These are phyloP conservation scores for Trachelus troglodyta DNA, from an alignment of 2,888 invertebrate genomes.

Conservation along the genomic window DNA sequence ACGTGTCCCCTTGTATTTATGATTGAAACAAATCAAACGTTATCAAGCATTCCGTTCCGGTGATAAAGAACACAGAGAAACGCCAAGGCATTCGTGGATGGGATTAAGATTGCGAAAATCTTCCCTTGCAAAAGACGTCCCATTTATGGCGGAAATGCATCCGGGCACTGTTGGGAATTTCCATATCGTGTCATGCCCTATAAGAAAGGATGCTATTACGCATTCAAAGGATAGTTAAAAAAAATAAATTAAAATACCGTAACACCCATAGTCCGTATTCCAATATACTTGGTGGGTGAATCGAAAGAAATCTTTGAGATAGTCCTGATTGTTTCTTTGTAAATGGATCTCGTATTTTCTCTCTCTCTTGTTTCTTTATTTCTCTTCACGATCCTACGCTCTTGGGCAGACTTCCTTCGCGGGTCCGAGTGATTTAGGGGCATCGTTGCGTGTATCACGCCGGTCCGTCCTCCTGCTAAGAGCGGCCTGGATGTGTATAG, in stretches of 20 bases:
- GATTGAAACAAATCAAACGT: conserved; percentile 67
- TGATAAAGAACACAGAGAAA: conserved; percentile 65
- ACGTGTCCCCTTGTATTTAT: conserved; percentile 56
- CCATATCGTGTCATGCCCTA: background rate
- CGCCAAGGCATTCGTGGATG: conserved; percentile 54
- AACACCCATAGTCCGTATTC: background rate
- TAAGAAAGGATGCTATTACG: background rate
- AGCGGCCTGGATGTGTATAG: conserved; percentile 6
- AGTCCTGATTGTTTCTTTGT: background rate
- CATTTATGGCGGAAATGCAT: background rate
- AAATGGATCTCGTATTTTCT: conserved; percentile 32
- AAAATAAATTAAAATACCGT: background rate
- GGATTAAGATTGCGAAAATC: background rate
- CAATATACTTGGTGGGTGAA: background rate
- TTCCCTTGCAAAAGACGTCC: background rate
- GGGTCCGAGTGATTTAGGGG: conserved; percentile 59
- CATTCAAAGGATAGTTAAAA: background rate
- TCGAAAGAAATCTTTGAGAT: background rate
- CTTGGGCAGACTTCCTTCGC: conserved; percentile 30
- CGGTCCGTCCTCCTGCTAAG: conserved; percentile 31
- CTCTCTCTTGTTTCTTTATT: conserved; percentile 11
- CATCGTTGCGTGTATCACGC: conserved; percentile 64
- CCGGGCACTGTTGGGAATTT: background rate
- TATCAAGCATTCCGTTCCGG: conserved; percentile 64
- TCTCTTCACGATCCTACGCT: conserved; percentile 30